Percentiles rank a stretch among this genome's conserved stretches.
These are phyloP conservation scores for Eupristina koningsbergeri DNA, from an alignment of 1,140 invertebrate species.

Conservation along the genomic window DNA sequence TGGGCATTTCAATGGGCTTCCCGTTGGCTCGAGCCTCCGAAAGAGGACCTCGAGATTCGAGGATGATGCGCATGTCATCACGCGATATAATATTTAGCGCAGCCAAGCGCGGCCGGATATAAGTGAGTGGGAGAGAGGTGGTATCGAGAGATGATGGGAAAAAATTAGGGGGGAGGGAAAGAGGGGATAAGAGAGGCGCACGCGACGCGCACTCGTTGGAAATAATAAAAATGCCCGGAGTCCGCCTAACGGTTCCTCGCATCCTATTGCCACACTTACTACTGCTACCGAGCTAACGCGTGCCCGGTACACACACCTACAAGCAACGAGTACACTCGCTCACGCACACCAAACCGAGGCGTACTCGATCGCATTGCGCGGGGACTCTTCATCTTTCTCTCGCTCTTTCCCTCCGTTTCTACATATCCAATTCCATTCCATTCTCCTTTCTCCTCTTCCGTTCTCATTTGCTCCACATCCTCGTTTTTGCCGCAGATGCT, in stretches of 20 bases:
- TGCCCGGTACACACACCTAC: background rate
- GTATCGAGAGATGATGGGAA: background rate
- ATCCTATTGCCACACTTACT: slow-evolving; percentile 69
- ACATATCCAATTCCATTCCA: background rate
- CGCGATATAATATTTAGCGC: slow-evolving; percentile 13
- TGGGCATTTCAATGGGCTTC: background rate
- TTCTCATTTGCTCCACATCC: background rate
- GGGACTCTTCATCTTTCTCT: background rate
- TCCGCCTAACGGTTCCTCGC: slow-evolving; percentile 61
- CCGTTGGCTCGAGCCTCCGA: background rate
- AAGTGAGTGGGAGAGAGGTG: background rate
- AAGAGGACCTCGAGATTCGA: slow-evolving; percentile 38
- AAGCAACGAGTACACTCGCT: background rate
- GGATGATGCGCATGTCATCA: slow-evolving; percentile 50
- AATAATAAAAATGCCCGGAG: slow-evolving; percentile 62
- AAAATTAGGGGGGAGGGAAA: background rate
- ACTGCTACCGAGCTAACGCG: background rate
- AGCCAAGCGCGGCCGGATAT: slow-evolving; percentile 20
- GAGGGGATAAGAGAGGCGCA: background rate
- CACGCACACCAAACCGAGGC: too few relatives aligned
- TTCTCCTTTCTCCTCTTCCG: slow-evolving; percentile 27
- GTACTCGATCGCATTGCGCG: too few relatives aligned
- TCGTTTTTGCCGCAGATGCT: background rate
- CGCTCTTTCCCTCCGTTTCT: background rate
- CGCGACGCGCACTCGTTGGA: slow-evolving; percentile 17